phyloP scores from a whole-genome alignment of 2,888 invertebrate species.

The Dryomyza anilis region DNA sequence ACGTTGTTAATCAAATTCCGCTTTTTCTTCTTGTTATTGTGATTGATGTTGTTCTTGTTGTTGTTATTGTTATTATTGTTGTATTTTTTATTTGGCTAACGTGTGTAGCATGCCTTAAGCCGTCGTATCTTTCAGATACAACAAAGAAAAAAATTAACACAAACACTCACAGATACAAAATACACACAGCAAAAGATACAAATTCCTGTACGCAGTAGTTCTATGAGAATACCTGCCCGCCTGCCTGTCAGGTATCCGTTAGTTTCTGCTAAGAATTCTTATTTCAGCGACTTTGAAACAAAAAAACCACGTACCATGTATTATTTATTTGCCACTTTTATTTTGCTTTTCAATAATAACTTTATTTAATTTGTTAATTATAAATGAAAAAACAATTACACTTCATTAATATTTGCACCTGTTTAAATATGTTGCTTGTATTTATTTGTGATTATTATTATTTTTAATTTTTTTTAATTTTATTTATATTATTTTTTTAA shows the following conservation, averaged over 20 bases:
- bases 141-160: neutral
- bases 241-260: neutral
- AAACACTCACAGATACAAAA: neutral
- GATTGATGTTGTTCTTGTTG: neutral
- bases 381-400: neutral
- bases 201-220: neutral
- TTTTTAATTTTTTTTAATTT: conserved; percentile 23
- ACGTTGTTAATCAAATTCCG: neutral
- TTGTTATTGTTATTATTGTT: neutral
- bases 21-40: neutral
- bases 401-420: neutral
- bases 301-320: too few species aligned
- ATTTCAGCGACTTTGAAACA: too few species aligned
- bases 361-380: neutral
- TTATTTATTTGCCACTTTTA: neutral
- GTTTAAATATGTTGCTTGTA: conserved; percentile 17
- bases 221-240: neutral
- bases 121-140: too few species aligned
- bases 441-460: conserved; percentile 1
- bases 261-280: too few species aligned
- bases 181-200: neutral
- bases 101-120: neutral
- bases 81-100: neutral
- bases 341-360: neutral
- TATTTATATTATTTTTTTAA: conserved; percentile 26